Conservation (phyloP, 2,113 vertebrate genomes). For the Hoplias malabaricus region DNA sequence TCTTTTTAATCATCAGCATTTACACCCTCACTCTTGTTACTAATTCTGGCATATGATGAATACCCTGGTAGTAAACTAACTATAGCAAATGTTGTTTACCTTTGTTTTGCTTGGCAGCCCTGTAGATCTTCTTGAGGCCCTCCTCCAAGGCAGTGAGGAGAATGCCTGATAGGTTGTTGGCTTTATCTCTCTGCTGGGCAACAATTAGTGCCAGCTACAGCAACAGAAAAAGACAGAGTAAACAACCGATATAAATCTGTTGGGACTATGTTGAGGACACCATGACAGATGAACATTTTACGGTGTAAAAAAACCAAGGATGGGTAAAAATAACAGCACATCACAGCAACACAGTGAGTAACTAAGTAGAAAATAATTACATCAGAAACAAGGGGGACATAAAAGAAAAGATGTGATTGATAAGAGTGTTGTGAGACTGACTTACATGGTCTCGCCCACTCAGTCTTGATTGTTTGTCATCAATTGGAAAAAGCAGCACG, state of each 20-base stretch:
- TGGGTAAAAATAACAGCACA: too few relatives aligned
- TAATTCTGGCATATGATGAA: neutral
- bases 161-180: slow-evolving; percentile 86
- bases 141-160: slow-evolving; percentile 82
- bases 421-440: slow-evolving; percentile 22
- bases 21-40: neutral
- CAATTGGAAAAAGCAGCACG: slow-evolving; percentile 85
- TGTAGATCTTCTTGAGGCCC: slow-evolving; percentile 85
- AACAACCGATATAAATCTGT: neutral
- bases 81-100: slow-evolving; percentile 64
- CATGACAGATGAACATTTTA: neutral
- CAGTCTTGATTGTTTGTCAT: slow-evolving; percentile 85
- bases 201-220: slow-evolving; percentile 85
- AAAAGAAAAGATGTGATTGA: neutral
- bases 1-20: neutral
- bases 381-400: neutral
- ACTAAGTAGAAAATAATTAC: neutral
- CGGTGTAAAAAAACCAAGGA: neutral
- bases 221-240: slow-evolving; percentile 30
- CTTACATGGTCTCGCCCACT: slow-evolving; percentile 83
- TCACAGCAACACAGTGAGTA: neutral
- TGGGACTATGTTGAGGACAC: neutral
- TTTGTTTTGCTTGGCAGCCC: slow-evolving; percentile 79
- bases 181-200: slow-evolving; percentile 82
- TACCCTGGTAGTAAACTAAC: neutral